phyloP scores from a whole-genome alignment of 2,797 vertebrate species.

The Myotis pilosus region DNA sequence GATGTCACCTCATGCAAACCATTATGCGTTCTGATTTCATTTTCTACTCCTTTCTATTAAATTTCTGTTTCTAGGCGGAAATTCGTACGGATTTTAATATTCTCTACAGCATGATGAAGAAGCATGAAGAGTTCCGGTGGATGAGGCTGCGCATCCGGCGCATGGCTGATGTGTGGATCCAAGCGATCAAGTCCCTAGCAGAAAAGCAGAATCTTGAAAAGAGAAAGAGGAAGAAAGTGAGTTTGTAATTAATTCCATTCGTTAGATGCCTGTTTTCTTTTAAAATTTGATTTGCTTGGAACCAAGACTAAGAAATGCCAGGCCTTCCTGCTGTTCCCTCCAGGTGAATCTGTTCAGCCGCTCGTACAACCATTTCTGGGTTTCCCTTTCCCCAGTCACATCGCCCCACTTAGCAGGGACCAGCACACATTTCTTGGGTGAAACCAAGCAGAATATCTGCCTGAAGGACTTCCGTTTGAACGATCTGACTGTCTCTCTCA shows the following conservation, averaged over 20 bases:
- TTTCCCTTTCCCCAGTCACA: neutral
- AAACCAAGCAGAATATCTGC: neutral
- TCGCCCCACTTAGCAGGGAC: neutral
- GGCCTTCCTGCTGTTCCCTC: neutral
- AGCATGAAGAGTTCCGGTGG: slow-evolving; percentile 97
- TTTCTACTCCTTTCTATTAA: slow-evolving; percentile 55
- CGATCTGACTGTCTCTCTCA: neutral
- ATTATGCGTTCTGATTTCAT: slow-evolving; percentile 39
- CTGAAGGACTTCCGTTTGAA: neutral
- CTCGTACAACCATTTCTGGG: neutral
- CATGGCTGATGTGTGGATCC: slow-evolving; percentile 97
- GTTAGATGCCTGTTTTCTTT: slow-evolving; percentile 43
- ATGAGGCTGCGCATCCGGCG: slow-evolving; percentile 97
- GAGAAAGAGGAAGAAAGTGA: slow-evolving; percentile 94
- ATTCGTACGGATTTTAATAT: slow-evolving; percentile 93
- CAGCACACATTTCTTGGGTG: neutral
- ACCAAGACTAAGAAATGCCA: slow-evolving; percentile 42
- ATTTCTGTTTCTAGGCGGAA: slow-evolving; percentile 87
- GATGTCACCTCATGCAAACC: slow-evolving; percentile 1
- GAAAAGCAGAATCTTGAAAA: slow-evolving; percentile 93
- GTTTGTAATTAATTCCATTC: slow-evolving; percentile 48
- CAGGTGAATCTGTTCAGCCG: neutral
- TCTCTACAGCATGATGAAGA: slow-evolving; percentile 95
- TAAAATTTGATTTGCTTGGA: slow-evolving; percentile 48
- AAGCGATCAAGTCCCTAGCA: slow-evolving; percentile 93